Percentiles rank a stretch among this genome's conserved stretches.
phyloP scores from a whole-genome alignment of 2,888 invertebrate species.

The Lepas anatifera region DNA sequence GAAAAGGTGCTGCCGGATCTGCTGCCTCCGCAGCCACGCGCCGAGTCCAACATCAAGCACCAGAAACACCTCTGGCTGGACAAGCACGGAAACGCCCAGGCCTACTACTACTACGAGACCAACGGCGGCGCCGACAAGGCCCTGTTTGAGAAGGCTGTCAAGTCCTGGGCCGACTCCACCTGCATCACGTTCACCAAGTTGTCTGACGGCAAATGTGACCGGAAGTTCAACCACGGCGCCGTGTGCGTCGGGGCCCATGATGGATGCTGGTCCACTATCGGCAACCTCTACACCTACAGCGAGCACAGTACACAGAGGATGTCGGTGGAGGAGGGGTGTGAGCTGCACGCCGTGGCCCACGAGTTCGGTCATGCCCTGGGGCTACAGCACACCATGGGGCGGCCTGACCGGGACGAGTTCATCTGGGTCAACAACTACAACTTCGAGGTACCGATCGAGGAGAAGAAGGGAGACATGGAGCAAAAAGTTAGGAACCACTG shows the following conservation, averaged over 20 bases:
- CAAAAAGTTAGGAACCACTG: too few species aligned
- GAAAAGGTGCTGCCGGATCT: background rate
- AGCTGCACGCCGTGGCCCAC: background rate
- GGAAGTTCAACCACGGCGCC: background rate
- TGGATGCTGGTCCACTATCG: background rate
- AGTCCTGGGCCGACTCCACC: background rate
- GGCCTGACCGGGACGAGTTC: background rate
- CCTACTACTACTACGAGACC: background rate
- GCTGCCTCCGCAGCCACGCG: background rate
- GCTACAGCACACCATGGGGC: background rate
- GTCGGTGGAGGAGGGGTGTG: background rate
- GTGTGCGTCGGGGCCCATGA: background rate
- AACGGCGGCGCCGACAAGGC: background rate
- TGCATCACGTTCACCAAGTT: background rate
- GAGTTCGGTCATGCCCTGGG: background rate
- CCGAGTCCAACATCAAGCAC: too few species aligned
- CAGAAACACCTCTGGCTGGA: background rate
- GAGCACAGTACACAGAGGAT: background rate
- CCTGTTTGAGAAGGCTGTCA: background rate
- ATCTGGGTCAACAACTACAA: background rate
- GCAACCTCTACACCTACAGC: background rate
- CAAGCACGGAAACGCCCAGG: background rate
- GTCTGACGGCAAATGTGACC: background rate
- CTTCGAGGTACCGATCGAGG: background rate
- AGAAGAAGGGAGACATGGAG: background rate